Evolutionary conservation across 2,888 invertebrate species (phyloP).

Genomic region (Lycophotia porphyrea): DNA sequence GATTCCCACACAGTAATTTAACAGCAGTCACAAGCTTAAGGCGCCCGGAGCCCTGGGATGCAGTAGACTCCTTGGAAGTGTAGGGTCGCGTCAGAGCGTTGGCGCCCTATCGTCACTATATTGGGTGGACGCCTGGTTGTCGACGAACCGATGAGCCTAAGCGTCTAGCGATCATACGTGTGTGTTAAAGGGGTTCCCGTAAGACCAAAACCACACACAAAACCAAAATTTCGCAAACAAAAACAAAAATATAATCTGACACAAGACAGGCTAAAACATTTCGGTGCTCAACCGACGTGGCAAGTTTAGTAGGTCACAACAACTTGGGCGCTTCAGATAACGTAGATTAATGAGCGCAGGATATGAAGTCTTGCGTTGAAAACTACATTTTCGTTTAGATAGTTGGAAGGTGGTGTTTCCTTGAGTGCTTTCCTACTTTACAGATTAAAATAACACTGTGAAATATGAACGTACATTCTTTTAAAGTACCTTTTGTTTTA

Average conservation of each 20-base stretch:
- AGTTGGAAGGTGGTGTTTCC: slow-evolving; percentile 24
- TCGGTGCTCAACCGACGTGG: slow-evolving; percentile 33
- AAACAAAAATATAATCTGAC: slow-evolving; percentile 62
- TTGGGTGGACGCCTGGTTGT: neutral
- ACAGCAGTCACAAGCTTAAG: too few relatives aligned
- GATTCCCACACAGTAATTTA: too few relatives aligned
- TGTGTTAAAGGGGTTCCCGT: neutral
- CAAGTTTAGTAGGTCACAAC: slow-evolving; percentile 59
- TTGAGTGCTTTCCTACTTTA: slow-evolving; percentile 21
- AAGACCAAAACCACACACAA: slow-evolving; percentile 4
- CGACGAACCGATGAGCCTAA: too few relatives aligned
- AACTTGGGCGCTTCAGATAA: slow-evolving; percentile 64
- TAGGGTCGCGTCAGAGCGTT: too few relatives aligned
- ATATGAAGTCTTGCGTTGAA: slow-evolving; percentile 63
- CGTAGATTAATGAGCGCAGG: slow-evolving; percentile 63
- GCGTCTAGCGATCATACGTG: neutral
- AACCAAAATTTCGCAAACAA: slow-evolving; percentile 34
- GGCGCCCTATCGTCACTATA: too few relatives aligned
- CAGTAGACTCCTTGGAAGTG: too few relatives aligned
- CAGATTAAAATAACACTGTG: neutral
- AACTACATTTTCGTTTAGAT: slow-evolving; percentile 59
- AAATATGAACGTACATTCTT: neutral
- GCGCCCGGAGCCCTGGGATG: too few relatives aligned
- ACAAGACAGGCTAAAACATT: slow-evolving; percentile 57
- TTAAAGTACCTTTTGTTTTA: neutral